A percentile compares a stretch with the other conserved stretches of the same genome.
phyloP scores from a whole-genome alignment of 2,888 invertebrate genomes.

The Stomorhina lunata region DNA sequence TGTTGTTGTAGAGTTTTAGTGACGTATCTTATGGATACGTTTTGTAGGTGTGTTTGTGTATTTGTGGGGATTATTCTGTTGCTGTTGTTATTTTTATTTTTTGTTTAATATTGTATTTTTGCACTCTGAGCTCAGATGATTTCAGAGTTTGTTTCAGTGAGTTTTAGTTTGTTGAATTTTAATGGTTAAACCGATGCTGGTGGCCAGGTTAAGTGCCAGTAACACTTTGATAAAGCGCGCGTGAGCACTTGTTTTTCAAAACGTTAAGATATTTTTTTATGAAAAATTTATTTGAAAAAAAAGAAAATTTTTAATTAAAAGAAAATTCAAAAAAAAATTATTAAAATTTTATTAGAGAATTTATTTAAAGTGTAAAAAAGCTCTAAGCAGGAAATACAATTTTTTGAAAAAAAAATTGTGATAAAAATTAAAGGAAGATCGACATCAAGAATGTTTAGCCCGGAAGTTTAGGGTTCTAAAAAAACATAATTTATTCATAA shows the following conservation, averaged over 20 bases:
- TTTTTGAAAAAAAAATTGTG: background rate
- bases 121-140: slow-evolving; percentile 43
- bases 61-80: background rate
- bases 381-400: background rate
- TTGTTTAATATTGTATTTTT: slow-evolving; percentile 45
- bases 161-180: slow-evolving; percentile 49
- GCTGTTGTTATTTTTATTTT: slow-evolving; percentile 10
- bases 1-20: slow-evolving; percentile 4
- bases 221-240: slow-evolving; percentile 75
- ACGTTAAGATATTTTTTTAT: slow-evolving; percentile 6
- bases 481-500: no score
- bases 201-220: slow-evolving; percentile 80
- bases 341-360: background rate
- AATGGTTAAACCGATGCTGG: slow-evolving; percentile 74
- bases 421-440: background rate
- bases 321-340: background rate
- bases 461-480: background rate
- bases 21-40: slow-evolving; percentile 5
- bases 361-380: background rate
- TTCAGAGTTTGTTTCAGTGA: slow-evolving; percentile 42
- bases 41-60: slow-evolving; percentile 42
- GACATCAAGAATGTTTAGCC: background rate
- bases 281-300: background rate
- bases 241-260: slow-evolving; percentile 72
- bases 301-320: background rate